Conservation (phyloP, 2,888 invertebrate genomes). For the Ommatoiulus sabulosus region DNA sequence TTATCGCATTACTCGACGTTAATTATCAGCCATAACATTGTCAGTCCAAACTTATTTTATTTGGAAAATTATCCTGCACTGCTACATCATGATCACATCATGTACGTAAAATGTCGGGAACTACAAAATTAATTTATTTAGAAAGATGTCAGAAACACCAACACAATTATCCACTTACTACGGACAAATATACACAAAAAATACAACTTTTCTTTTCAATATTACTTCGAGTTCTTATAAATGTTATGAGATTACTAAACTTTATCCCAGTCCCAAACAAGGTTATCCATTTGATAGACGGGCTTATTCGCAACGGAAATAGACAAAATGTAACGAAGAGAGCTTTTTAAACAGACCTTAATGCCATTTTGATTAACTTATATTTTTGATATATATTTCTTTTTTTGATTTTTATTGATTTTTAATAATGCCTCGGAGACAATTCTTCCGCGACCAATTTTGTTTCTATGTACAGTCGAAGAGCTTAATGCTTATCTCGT, state of each 20-base stretch:
- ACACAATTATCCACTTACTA: too few species aligned
- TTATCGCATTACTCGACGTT: too few species aligned
- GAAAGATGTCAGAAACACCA: too few species aligned
- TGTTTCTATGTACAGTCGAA: background rate
- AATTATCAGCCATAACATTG: too few species aligned
- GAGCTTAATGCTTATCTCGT: conserved; percentile 22
- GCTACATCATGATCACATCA: too few species aligned
- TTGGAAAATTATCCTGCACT: too few species aligned
- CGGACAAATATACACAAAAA: background rate
- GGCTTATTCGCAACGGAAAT: background rate
- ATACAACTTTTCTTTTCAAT: background rate
- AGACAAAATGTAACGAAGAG: background rate
- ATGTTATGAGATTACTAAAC: background rate
- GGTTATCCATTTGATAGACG: background rate
- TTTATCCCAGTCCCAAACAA: background rate
- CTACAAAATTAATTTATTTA: too few species aligned
- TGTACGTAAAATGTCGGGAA: too few species aligned
- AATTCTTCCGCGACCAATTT: background rate
- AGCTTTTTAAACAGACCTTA: background rate
- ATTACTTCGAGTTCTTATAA: too few species aligned
- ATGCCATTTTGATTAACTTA: conserved; percentile 11
- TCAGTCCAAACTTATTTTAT: too few species aligned
- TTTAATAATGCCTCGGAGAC: background rate
- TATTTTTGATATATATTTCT: background rate
- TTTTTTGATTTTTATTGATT: conserved; percentile 15